phyloP scores from a whole-genome alignment of 2,797 vertebrate genomes.

The Smutsia gigantea region DNA sequence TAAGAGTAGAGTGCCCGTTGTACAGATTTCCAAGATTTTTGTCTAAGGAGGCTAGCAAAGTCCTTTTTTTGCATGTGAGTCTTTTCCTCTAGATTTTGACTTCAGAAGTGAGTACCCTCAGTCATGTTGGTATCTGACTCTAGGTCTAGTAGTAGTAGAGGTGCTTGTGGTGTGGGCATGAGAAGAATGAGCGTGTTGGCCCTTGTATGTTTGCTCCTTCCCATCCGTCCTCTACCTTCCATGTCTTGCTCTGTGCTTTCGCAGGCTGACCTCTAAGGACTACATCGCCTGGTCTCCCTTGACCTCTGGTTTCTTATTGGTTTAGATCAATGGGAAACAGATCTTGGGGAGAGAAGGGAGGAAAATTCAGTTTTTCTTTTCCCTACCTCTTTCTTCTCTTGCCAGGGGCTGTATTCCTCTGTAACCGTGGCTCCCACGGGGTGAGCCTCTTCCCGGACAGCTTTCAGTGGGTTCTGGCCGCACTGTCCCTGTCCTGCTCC shows the following conservation, averaged over 20 bases:
- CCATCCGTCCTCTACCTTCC: background rate
- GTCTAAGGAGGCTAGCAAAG: background rate
- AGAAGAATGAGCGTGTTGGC: background rate
- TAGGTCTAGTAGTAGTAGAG: background rate
- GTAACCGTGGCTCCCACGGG: background rate
- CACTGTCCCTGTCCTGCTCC: background rate
- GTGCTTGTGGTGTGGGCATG: background rate
- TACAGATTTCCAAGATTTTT: background rate
- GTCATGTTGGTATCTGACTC: background rate
- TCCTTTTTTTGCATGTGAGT: background rate
- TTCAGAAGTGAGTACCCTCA: background rate
- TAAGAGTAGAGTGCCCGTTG: background rate
- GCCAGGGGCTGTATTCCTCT: background rate
- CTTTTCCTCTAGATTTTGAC: background rate
- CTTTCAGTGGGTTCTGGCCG: background rate
- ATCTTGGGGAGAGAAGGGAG: background rate
- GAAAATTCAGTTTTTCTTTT: background rate
- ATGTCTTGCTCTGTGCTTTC: background rate
- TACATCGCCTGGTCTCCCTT: background rate
- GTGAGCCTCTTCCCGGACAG: background rate
- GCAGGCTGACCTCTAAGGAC: background rate
- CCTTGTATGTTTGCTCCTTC: background rate
- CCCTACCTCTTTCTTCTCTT: background rate
- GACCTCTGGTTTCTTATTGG: background rate
- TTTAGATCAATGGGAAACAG: background rate